Base-by-base conservation (phyloP, 2,113 vertebrate species). In the Typhlomys cinereus region DNA sequence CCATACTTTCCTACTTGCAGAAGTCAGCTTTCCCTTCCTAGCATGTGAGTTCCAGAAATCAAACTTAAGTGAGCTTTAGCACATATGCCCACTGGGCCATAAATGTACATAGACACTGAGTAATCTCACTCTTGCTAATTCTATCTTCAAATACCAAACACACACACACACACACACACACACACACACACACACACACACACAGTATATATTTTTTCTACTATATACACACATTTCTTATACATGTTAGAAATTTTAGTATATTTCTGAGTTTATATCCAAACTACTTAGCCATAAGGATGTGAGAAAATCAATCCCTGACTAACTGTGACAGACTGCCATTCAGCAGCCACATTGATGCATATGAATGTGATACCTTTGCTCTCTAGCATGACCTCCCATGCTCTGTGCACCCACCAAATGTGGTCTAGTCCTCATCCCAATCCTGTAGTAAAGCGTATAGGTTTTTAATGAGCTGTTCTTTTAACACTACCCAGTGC, bases 381-480 rank as follows among this genome's bases (percentile, higher is more conserved):
- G 48, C 25, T 89, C 76, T 79, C 57, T 4, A 90, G 6, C 2
- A 34, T 50, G 57, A 14, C 11, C 59, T 78, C 23, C 59, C 1
- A 4, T 7, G 44, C 0, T 34, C 44, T 59, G 18, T 70, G 21
- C 0, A 80, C 12, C 57, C 2, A 25, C 18, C 1, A 36, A 41
- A 52, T 27, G 8, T 70, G 11, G 7, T 5, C 41, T 54, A 2
- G 14, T 78, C 4, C 1, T 44, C 4, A 46, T 0, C 1, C 3
- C 20, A n/a, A 2, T 31, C 5, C 15, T 48, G 23, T n/a, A n/a
- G 18, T 52, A 14, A 48, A 62, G 48, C 70, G 8, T 29, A n/a
- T 1, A 6, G 15, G 62, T 70, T 88, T 83, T 44, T 31, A 20
- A 0, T 46, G 27, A 20, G 20, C 21, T 67, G 1, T n/a, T 88